Percentiles rank a stretch among this genome's conserved stretches.
phyloP scores from a whole-genome alignment of 1,140 invertebrate species.

The Hirudo medicinalis region DNA sequence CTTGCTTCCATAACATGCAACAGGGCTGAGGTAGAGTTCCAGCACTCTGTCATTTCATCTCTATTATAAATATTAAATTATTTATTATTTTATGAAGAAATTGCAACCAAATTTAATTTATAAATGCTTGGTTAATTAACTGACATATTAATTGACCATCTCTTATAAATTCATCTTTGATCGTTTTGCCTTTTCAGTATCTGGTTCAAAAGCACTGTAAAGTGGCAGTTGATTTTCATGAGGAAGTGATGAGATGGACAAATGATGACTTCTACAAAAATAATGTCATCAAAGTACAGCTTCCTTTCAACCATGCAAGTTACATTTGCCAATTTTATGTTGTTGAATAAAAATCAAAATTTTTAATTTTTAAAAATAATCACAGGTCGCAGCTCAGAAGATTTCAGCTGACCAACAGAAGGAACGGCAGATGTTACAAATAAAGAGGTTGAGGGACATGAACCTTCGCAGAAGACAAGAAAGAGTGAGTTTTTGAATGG shows the following conservation, averaged over 20 bases:
- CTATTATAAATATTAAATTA: not conserved
- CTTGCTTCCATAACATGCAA: constrained; percentile 69
- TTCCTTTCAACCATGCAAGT: constrained; percentile 55
- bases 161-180: too few species aligned
- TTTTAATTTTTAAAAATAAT: not conserved
- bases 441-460: constrained; percentile 49
- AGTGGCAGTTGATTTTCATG: constrained; percentile 62
- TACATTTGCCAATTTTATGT: not conserved
- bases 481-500: constrained; percentile 26
- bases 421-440: constrained; percentile 68
- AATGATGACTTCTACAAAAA: constrained; percentile 66
- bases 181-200: constrained; percentile 45
- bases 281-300: constrained; percentile 67
- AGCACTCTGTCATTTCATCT: not conserved
- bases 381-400: constrained; percentile 40
- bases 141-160: not conserved
- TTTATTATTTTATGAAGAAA: not conserved
- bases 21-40: constrained; percentile 55
- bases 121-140: not conserved
- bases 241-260: constrained; percentile 65
- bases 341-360: not conserved
- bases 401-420: constrained; percentile 60
- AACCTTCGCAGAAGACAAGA: constrained; percentile 31
- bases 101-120: not conserved
- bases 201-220: constrained; percentile 65